These are phyloP conservation scores for Numenius phaeopus DNA, from an alignment of 2,797 vertebrate genomes.

Conservation along the genomic window DNA sequence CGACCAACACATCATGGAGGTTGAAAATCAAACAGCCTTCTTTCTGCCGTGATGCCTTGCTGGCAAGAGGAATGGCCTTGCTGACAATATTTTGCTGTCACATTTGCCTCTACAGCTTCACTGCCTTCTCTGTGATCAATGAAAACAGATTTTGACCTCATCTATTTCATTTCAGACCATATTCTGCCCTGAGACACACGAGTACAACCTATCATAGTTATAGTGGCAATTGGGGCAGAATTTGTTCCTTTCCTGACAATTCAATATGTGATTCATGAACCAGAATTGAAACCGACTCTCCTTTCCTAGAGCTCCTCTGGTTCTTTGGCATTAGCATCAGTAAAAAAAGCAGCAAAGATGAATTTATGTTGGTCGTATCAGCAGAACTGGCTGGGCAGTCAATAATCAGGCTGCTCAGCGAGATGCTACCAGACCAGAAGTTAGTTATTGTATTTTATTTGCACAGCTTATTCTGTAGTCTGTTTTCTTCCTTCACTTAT, in stretches of 20 bases:
- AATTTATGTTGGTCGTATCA: slow-evolving; percentile 56
- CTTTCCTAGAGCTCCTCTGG: slow-evolving; percentile 29
- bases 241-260: slow-evolving; percentile 74
- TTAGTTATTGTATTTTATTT: slow-evolving; percentile 46
- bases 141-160: slow-evolving; percentile 73
- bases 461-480: not conserved
- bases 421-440: slow-evolving; percentile 18
- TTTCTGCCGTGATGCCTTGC: slow-evolving; percentile 44
- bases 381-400: slow-evolving; percentile 44
- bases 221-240: slow-evolving; percentile 71
- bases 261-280: slow-evolving; percentile 70
- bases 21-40: slow-evolving; percentile 55
- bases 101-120: slow-evolving; percentile 64
- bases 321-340: slow-evolving; percentile 31
- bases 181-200: slow-evolving; percentile 32
- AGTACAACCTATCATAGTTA: slow-evolving; percentile 68
- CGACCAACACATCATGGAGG: not conserved
- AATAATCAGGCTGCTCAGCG: slow-evolving; percentile 42
- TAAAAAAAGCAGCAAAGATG: slow-evolving; percentile 40
- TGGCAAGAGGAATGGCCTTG: slow-evolving; percentile 41
- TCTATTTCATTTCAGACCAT: slow-evolving; percentile 68
- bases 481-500: slow-evolving; percentile 38
- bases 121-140: slow-evolving; percentile 69
- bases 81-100: slow-evolving; percentile 70
- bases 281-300: slow-evolving; percentile 53